Conservation (phyloP, 2,888 invertebrate species). For the Hirtodrosophila alboralis region DNA sequence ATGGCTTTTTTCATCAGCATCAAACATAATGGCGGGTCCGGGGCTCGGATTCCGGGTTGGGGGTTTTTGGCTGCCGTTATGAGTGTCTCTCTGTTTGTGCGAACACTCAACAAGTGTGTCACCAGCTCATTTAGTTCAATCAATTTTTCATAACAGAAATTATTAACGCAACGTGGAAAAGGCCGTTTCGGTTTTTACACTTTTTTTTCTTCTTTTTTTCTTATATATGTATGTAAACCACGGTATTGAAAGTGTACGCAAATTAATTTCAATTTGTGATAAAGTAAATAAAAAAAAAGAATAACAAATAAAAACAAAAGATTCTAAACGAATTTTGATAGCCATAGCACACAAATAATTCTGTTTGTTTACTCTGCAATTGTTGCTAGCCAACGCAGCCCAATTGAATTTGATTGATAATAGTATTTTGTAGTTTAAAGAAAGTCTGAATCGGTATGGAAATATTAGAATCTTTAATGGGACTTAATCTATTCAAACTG, state of each 20-base stretch:
- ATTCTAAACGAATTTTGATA: constrained; percentile 50
- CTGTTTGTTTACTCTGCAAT: constrained; percentile 43
- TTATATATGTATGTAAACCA: constrained; percentile 8
- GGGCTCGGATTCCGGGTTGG: not conserved
- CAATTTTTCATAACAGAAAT: constrained; percentile 79
- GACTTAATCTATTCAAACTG: constrained; percentile 10
- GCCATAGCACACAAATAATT: constrained; percentile 50
- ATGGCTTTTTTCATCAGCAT: constrained; percentile 72
- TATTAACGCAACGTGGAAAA: constrained; percentile 71
- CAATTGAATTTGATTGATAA: constrained; percentile 78
- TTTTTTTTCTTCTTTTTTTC: constrained; percentile 20
- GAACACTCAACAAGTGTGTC: constrained; percentile 78
- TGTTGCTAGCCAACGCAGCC: constrained; percentile 60
- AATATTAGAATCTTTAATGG: constrained; percentile 10
- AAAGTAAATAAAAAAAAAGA: too few relatives aligned
- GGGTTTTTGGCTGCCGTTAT: constrained; percentile 2
- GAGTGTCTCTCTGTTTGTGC: constrained; percentile 13
- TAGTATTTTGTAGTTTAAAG: constrained; percentile 10
- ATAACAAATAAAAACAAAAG: constrained; percentile 22
- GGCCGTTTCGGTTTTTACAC: constrained; percentile 57
- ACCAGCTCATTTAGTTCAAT: constrained; percentile 81
- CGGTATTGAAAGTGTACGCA: constrained; percentile 77
- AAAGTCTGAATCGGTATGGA: not conserved
- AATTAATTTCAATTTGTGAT: constrained; percentile 79
- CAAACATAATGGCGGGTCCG: constrained; percentile 38